phyloP scores from a whole-genome alignment of 2,888 invertebrate species.

The Tachystola acroxantha region DNA sequence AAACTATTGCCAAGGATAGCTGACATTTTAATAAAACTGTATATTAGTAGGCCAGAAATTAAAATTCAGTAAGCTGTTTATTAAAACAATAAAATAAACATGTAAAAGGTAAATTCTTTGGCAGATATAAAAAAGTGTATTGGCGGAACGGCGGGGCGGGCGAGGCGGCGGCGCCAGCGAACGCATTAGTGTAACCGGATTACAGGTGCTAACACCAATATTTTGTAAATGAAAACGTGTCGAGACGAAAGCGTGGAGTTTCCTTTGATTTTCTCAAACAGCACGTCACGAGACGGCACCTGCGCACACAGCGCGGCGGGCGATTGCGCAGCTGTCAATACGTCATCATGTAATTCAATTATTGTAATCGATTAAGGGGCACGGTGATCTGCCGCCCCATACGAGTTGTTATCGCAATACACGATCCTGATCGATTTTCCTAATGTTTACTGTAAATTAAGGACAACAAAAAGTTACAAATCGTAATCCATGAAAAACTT shows the following conservation, averaged over 20 bases:
- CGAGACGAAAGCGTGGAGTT: constrained; percentile 50
- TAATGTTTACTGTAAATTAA: too few species aligned
- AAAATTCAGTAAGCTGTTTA: not conserved
- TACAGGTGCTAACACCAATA: constrained; percentile 51
- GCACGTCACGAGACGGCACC: constrained; percentile 46
- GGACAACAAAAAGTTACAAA: too few species aligned
- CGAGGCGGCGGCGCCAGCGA: not conserved
- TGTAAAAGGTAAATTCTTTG: not conserved
- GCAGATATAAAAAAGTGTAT: too few species aligned
- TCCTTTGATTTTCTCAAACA: constrained; percentile 65
- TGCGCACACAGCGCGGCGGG: constrained; percentile 48
- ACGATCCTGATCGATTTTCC: too few species aligned
- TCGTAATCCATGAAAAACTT: too few species aligned
- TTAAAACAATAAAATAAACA: not conserved
- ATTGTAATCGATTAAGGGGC: constrained; percentile 69
- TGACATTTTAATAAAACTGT: too few species aligned
- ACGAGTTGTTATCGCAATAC: too few species aligned
- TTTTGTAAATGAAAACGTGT: constrained; percentile 51
- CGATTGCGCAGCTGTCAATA: constrained; percentile 66
- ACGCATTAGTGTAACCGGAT: constrained; percentile 8
- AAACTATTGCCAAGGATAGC: too few species aligned
- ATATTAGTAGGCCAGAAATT: not conserved
- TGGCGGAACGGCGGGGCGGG: too few species aligned
- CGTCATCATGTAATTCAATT: constrained; percentile 62
- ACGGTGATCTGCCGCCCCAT: too few species aligned